These are phyloP conservation scores for Tachyglossus aculeatus DNA, from an alignment of 2,797 vertebrate species.

Conservation along the genomic window DNA sequence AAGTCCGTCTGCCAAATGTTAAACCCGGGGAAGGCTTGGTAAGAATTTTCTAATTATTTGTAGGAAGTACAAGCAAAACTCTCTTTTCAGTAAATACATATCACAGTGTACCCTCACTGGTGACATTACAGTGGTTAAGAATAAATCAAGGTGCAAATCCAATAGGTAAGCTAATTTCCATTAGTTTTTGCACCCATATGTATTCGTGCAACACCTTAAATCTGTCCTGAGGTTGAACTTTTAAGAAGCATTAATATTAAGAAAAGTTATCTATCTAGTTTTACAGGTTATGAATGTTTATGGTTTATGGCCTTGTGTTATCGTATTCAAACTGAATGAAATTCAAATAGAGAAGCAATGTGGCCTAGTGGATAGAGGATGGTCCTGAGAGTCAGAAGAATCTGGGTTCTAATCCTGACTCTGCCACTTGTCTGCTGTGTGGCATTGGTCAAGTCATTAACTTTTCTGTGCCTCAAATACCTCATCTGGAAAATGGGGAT, in stretches of 20 bases:
- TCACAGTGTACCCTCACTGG: too few species aligned
- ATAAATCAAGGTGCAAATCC: background rate
- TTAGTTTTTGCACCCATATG: too few species aligned
- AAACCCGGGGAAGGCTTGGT: conserved; percentile 91
- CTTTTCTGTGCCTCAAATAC: background rate
- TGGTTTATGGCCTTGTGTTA: too few species aligned
- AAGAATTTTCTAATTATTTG: conserved; percentile 56
- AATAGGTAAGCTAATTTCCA: too few species aligned
- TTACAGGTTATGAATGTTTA: background rate
- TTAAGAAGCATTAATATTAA: background rate
- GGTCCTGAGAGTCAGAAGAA: background rate
- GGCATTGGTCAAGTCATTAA: background rate
- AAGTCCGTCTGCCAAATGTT: conserved; percentile 85
- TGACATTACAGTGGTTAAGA: background rate
- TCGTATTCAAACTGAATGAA: background rate
- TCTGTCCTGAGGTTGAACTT: too few species aligned
- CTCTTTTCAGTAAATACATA: too few species aligned
- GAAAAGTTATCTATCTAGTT: background rate
- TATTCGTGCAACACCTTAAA: too few species aligned
- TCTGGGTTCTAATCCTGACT: background rate
- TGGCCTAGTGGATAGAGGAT: background rate
- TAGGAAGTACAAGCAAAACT: background rate
- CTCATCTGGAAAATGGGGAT: background rate
- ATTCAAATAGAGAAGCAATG: background rate
- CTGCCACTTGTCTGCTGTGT: too few species aligned